Evolutionary conservation across 1,140 invertebrate genomes (phyloP), one percentile per base, ranked within the genome.

Genomic region (Pemphigus obesinymphae): DNA sequence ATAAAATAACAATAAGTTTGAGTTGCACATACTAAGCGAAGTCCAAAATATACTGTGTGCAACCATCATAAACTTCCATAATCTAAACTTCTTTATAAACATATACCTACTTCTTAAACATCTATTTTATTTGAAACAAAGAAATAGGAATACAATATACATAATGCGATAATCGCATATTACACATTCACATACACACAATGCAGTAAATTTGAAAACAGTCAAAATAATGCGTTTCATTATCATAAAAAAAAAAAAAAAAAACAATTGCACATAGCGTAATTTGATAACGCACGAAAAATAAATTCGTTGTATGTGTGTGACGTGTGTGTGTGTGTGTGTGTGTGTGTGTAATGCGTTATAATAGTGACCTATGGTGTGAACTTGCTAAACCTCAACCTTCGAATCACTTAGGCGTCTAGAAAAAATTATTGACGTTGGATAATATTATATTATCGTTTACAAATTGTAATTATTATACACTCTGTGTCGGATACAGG

Each of bases 301-400:
- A 17, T 34, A 7, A 29, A 3, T 53, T 17, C 7, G 17, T 17
- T 7, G 17, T 31, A 61, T 31, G 17, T 29, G 10, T 40, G 10
- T 40, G 17, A 40, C 10, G 10, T 40, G 10, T 5, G 31, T 34
- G 17, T 29, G 1, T 53, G 17, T 17, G 17, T 17, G 15, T 1
- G 29, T 7, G 17, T 31, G 29, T 31, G 17, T 29, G 10, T 40
- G 10, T 40, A 31, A 40, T 40, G 10, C 10, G 10, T 5, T 5
- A 40, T 40, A n/a, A 23, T 8, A 53, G 15, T 61, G 58, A 26
- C 29, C 58, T 61, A 61, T 31, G 37, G 37, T n/a, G 37, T 40
- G 66, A 70, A 70, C 34, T 70, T 70, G 68, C 40, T 45, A 26
- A 70, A 45, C 40, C 68, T 43, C 68, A 45, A 70, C 68, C 68